These are phyloP conservation scores for Hymenopus coronatus DNA, from an alignment of 2,888 invertebrate species.

Conservation along the genomic window DNA sequence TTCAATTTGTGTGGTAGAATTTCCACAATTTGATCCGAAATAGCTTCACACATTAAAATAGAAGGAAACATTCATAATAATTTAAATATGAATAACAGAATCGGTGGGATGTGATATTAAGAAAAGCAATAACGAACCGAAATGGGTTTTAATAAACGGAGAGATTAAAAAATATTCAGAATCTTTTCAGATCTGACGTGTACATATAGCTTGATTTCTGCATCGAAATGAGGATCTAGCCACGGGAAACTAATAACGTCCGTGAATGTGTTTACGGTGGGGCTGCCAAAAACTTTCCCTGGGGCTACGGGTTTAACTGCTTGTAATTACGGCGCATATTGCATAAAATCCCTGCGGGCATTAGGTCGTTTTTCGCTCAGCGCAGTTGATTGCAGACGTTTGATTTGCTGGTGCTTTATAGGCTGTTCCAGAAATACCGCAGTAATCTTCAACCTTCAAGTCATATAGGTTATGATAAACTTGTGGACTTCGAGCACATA, in stretches of 20 bases:
- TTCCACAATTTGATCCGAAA: too few species aligned
- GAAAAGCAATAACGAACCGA: too few species aligned
- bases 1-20: too few species aligned
- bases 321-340: neutral
- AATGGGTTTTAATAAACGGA: too few species aligned
- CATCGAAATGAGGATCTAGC: neutral
- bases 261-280: neutral
- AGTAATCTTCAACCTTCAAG: too few species aligned
- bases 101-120: too few species aligned
- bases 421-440: neutral
- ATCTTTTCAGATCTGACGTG: neutral
- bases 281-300: neutral
- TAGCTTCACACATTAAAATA: too few species aligned
- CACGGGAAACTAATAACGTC: neutral
- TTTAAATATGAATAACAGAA: too few species aligned
- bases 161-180: neutral
- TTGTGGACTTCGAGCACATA: too few species aligned
- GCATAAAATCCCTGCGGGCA: neutral
- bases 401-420: neutral
- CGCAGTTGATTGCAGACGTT: neutral
- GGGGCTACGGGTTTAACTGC: neutral
- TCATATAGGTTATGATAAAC: too few species aligned
- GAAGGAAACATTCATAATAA: too few species aligned
- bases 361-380: neutral
- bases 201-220: neutral